Conservation (phyloP, 2,113 vertebrate species). For the Silurus asotus region DNA sequence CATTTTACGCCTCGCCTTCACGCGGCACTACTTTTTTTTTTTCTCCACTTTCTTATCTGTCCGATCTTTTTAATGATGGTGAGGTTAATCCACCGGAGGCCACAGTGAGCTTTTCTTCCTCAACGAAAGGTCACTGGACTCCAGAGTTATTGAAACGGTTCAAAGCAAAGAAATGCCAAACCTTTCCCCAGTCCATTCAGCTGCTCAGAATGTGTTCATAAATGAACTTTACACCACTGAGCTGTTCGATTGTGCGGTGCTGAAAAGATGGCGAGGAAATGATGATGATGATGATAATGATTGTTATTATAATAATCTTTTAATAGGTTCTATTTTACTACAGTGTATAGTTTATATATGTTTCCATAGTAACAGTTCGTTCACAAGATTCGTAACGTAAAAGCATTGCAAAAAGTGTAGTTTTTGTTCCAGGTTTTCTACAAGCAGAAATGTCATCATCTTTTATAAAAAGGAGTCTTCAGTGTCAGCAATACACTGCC, state of each 20-base stretch:
- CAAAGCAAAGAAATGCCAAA: constrained; percentile 47
- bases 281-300: too few species aligned
- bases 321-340: too few species aligned
- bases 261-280: neutral
- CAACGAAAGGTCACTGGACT: constrained; percentile 51
- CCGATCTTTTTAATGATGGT: constrained; percentile 46
- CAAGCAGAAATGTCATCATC: neutral
- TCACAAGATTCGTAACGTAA: neutral
- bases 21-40: constrained; percentile 14
- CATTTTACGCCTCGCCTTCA: constrained; percentile 34
- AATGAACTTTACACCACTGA: constrained; percentile 5
- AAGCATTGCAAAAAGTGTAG: neutral
- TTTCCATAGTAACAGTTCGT: neutral
- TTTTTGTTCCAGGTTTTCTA: neutral
- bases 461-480: neutral
- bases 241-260: neutral
- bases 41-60: constrained; percentile 24
- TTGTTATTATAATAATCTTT: too few species aligned
- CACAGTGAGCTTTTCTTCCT: constrained; percentile 35
- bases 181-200: constrained; percentile 28
- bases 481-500: neutral
- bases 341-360: too few species aligned
- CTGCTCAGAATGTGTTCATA: constrained; percentile 13
- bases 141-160: constrained; percentile 39
- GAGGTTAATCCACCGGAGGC: constrained; percentile 44